These are phyloP conservation scores for Psittacula derbiana DNA, from an alignment of 2,797 vertebrate species.

Conservation along the genomic window DNA sequence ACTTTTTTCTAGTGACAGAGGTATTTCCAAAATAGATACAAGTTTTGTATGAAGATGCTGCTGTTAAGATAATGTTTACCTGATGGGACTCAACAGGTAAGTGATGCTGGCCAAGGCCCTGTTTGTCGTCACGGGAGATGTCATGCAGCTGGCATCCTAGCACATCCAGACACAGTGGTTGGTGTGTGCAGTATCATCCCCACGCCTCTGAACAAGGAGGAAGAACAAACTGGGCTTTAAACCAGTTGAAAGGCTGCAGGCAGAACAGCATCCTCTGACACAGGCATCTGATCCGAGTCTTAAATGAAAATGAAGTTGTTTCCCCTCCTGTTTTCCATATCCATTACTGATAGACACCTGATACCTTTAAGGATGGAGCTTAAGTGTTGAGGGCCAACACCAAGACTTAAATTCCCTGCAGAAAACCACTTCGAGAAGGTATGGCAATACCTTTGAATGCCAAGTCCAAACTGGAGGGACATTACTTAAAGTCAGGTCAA, in stretches of 20 bases:
- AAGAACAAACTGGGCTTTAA: neutral
- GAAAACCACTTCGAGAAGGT: neutral
- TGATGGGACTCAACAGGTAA: accelerated
- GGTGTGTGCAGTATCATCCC: neutral
- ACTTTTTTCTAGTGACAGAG: neutral
- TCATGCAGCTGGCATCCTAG: neutral
- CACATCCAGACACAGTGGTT: neutral
- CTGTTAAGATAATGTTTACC: neutral
- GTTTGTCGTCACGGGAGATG: neutral
- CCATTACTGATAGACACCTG: neutral
- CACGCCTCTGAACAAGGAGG: neutral
- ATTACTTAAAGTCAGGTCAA: neutral
- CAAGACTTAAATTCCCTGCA: neutral
- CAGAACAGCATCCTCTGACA: neutral
- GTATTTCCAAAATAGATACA: neutral
- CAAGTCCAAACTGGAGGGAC: neutral
- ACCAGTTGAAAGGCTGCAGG: neutral
- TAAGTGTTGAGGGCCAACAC: neutral
- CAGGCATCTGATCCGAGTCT: neutral
- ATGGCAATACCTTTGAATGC: accelerated
- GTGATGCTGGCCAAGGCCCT: neutral
- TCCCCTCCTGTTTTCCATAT: neutral
- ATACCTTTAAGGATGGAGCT: neutral
- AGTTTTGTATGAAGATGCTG: neutral
- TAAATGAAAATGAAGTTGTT: neutral